Base-by-base conservation (phyloP, 2,797 vertebrate species). In the Hapalemur alaotrensis region DNA sequence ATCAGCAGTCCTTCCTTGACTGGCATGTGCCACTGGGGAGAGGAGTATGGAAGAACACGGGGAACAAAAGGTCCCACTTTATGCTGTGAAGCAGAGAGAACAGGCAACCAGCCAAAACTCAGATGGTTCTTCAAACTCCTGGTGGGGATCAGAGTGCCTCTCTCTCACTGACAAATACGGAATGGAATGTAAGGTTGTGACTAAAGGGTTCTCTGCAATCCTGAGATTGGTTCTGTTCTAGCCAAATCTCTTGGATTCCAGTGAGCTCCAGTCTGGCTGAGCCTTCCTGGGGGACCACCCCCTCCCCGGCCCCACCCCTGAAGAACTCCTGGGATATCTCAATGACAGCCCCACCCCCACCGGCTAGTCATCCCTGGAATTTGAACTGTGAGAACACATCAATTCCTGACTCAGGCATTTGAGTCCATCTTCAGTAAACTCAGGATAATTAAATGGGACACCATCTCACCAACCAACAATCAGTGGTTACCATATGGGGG, bases 161-260 rank as follows among this genome's bases (percentile, higher is more conserved):
- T 92, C 92, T 84, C 57, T 92, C 52, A 18, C 63, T 20, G 92
- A 95, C 79, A 57, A 79, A 70, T 70, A 89, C 2, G 63, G 96
- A 95, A 94, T 93, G 97, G 96, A 97, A 97, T 91, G 96, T 25
- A 75, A 86, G 63, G 32, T 54, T 79, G 79, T 93, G 91, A 95
- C 91, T 96, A 80, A 93, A 20, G 23, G 65, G 25, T 35, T 89
- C 59, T 76, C 93, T 89, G 88, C 41, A 48, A 14, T 80, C 63
- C 85, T 18, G 41, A 83, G 32, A 80, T 5, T 5, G 30, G 91
- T 67, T 93, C 70, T 69, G 15, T 46, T 79, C 57, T 48, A 91
- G 11, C 57, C 75, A 69, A 85, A 43, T 18, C 41, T 87, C 65
- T 88, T 41, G 22, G 23, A 92, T 76, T 93, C 73, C 88, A 82